Evolutionary conservation across 2,797 vertebrate species (phyloP).

Genomic region (Potorous gilbertii): DNA sequence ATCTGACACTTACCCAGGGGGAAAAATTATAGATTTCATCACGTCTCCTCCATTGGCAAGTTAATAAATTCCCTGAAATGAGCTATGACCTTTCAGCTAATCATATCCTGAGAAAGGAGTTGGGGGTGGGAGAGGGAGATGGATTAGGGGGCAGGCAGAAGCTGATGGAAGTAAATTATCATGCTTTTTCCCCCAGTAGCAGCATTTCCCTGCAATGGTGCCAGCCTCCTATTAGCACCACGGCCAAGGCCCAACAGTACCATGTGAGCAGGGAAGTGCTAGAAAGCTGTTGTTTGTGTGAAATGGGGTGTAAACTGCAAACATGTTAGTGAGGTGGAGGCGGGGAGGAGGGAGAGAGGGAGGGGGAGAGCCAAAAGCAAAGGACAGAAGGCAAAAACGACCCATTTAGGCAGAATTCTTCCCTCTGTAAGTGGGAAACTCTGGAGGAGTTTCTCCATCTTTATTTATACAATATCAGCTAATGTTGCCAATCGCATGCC

Average conservation of each 20-base stretch:
- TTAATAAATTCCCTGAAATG: constrained; percentile 12
- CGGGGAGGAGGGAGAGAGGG: constrained; percentile 21
- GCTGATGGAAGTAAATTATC: constrained; percentile 36
- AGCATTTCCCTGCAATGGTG: background rate
- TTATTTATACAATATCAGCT: constrained; percentile 80
- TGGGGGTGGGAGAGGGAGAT: background rate
- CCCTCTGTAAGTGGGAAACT: constrained; percentile 76
- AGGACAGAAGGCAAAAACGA: constrained; percentile 76
- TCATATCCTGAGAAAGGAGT: background rate
- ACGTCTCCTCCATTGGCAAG: background rate
- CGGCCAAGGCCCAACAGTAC: constrained; percentile 34
- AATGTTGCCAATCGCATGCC: constrained; percentile 70
- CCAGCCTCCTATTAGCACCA: constrained; percentile 54
- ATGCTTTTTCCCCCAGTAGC: constrained; percentile 20
- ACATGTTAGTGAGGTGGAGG: constrained; percentile 57
- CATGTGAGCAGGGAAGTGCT: constrained; percentile 39
- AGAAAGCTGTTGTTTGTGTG: constrained; percentile 64
- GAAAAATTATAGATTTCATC: background rate
- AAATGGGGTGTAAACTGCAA: constrained; percentile 73
- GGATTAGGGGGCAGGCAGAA: background rate
- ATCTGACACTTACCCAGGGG: constrained; percentile 3
- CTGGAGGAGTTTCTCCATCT: constrained; percentile 76
- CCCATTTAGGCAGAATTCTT: constrained; percentile 75
- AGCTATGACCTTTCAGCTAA: background rate
- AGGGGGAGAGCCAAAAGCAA: constrained; percentile 43